Evolutionary conservation across 2,113 vertebrate species (phyloP).

Genomic region (Petaurus breviceps): DNA sequence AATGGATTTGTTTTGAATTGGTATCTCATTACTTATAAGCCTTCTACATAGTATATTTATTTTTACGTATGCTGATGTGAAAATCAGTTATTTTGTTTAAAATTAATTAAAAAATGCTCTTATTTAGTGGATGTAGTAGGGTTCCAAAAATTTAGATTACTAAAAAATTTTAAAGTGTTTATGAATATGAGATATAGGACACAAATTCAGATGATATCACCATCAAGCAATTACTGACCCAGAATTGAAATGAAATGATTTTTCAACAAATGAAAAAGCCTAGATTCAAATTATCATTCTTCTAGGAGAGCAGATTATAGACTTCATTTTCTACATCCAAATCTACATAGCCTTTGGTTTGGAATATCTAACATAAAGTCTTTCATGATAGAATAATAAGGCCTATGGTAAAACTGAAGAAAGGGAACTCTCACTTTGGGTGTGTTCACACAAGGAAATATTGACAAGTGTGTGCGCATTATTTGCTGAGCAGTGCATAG

Average conservation of each 20-base stretch:
- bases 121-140: not conserved
- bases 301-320: not conserved
- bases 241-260: no score
- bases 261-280: not conserved
- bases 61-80: not conserved
- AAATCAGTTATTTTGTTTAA: not conserved
- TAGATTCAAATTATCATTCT: not conserved
- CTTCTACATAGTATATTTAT: not conserved
- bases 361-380: not conserved
- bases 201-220: not conserved
- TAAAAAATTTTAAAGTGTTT: not conserved
- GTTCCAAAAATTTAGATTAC: no score
- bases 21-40: not conserved
- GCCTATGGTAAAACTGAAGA: not conserved
- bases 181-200: not conserved
- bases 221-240: not conserved
- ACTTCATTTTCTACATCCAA: not conserved
- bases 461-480: not conserved
- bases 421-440: not conserved
- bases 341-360: not conserved
- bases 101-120: not conserved
- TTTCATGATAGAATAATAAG: not conserved
- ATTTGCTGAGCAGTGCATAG: not conserved
- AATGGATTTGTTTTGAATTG: not conserved
- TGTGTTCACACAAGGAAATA: not conserved